These are phyloP conservation scores for Pterophyllum scalare DNA, from an alignment of 2,113 vertebrate genomes.

Conservation along the genomic window DNA sequence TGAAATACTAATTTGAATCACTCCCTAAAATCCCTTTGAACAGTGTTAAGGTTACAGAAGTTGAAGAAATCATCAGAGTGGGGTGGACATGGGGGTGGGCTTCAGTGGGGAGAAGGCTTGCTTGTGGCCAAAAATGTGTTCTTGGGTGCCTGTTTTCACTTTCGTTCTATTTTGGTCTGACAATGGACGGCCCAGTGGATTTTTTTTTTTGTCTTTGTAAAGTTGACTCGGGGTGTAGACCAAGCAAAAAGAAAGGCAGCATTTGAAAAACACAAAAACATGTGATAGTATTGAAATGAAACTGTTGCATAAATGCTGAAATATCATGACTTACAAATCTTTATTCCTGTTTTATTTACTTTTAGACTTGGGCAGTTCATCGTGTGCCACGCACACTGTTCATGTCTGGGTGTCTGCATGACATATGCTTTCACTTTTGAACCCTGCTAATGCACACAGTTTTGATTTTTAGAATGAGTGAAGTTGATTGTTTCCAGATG, in stretches of 20 bases:
- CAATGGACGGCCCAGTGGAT: constrained; percentile 40
- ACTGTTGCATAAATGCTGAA: constrained; percentile 24
- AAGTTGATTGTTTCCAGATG: constrained; percentile 71
- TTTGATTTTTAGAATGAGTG: constrained; percentile 55
- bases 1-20: constrained; percentile 24
- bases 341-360: not conserved
- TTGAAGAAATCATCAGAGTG: not conserved
- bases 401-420: constrained; percentile 34
- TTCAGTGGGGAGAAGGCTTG: constrained; percentile 40
- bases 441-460: constrained; percentile 43
- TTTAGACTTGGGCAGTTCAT: not conserved
- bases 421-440: constrained; percentile 68
- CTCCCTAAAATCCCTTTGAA: constrained; percentile 55
- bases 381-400: constrained; percentile 31
- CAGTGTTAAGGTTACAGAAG: constrained; percentile 49
- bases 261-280: constrained; percentile 30
- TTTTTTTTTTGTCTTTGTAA: constrained; percentile 36
- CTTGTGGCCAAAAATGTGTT: constrained; percentile 62
- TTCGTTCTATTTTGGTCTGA: constrained; percentile 70
- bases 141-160: constrained; percentile 46
- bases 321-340: constrained; percentile 2
- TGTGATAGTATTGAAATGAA: constrained; percentile 14
- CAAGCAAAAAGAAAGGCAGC: constrained; percentile 30
- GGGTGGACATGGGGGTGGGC: constrained; percentile 7
- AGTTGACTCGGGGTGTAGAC: constrained; percentile 34